Evolutionary conservation across 2,113 vertebrate species (phyloP), one percentile per base, ranked within the genome.

Genomic region (Spea bombifrons): DNA sequence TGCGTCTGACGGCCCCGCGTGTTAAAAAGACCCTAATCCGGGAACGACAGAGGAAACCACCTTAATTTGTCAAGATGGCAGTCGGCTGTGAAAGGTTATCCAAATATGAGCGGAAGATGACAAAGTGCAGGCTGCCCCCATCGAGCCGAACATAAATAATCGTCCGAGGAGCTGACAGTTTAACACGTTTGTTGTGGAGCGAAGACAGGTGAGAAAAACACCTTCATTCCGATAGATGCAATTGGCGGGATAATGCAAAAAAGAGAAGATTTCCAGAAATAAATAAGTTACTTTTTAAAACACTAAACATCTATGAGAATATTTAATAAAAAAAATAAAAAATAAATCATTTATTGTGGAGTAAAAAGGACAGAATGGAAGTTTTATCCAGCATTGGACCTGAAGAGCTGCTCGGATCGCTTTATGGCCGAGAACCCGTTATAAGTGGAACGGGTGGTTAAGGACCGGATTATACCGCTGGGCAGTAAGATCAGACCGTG

Each of bases 11-110:
- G 83, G 82, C 81, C 66, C 84, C 87, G 83, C 8, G 55, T 83
- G 84, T 81, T 84, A 81, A 86, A 88, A 83, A 84, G 81, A 78
- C 82, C 75, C 86, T 88, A 85, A 86, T 88, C 83, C 83, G 85
- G 86, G 86, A 87, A 88, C 87, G 86, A 86, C 85, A 89, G 84
- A 81, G 87, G 88, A 91, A 91, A 88, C 82, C 73, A 85, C 80
- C 73, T 86, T 87, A 89, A 89, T 89, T 88, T 89, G 85, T 90
- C 85, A 90, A 81, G 86, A 88, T 87, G 88, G 86, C 87, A 88
- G 86, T 86, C 88, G 88, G 82, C 84, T 86, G 82, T 69, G 83
- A 86, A 86, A 89, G 88, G 87, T 90, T 91, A 89, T 86, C 89
- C 89, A 91, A 90, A 90, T 90, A 90, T 64, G 0, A 84, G 81